Percentiles rank a stretch among this genome's conserved stretches.
Evolutionary conservation across 1,140 invertebrate species (phyloP).

Genomic region (Drosophila nigromelanica): DNA sequence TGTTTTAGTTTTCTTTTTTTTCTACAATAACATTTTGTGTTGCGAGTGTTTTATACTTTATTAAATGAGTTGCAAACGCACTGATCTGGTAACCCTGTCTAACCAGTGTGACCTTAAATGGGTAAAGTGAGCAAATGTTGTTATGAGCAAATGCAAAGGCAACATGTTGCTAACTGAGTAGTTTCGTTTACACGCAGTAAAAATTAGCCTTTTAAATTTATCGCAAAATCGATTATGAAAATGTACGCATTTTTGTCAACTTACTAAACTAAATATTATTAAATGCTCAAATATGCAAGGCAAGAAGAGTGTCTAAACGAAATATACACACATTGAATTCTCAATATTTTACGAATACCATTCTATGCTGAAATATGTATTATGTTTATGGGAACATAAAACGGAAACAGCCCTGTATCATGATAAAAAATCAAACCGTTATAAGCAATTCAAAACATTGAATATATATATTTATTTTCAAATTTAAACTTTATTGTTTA

Average conservation of each 20-base stretch:
- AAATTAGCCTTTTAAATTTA: neutral
- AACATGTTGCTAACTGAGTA: neutral
- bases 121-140: neutral
- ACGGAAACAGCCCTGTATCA: neutral
- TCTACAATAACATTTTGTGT: slow-evolving; percentile 33
- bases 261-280: too few relatives aligned
- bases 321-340: too few relatives aligned
- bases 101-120: slow-evolving; percentile 20
- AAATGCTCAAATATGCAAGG: neutral
- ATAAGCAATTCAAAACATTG: neutral
- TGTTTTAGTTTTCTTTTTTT: slow-evolving; percentile 15
- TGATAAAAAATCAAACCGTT: neutral
- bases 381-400: too few relatives aligned
- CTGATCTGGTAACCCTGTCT: slow-evolving; percentile 8
- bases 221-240: too few relatives aligned
- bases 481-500: slow-evolving; percentile 66
- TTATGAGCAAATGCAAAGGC: neutral
- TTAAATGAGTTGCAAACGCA: slow-evolving; percentile 25
- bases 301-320: neutral
- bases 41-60: slow-evolving; percentile 26
- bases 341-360: too few relatives aligned
- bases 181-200: neutral
- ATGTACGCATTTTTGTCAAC: too few relatives aligned
- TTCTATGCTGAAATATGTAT: too few relatives aligned
- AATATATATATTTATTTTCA: neutral